These are phyloP conservation scores for Halichoeres trimaculatus DNA, from an alignment of 2,113 vertebrate genomes.

Conservation along the genomic window DNA sequence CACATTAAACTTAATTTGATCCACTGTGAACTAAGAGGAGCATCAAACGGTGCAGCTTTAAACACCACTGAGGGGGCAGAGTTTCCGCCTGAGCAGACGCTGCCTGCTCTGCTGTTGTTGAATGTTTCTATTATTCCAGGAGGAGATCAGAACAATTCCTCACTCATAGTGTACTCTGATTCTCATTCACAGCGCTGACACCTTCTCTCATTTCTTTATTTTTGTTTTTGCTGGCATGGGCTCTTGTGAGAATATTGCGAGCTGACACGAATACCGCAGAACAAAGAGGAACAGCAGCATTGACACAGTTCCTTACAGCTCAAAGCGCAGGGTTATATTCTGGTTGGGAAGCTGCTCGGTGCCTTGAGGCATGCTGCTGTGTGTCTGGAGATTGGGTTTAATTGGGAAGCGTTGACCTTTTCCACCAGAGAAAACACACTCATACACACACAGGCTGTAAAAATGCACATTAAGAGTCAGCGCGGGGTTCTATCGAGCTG, in stretches of 20 bases:
- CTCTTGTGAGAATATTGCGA: constrained; percentile 26
- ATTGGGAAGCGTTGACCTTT: constrained; percentile 73
- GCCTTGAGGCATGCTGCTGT: constrained; percentile 28
- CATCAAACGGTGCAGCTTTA: background rate
- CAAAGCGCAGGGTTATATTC: constrained; percentile 32
- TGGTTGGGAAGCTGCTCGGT: constrained; percentile 26
- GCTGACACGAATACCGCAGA: constrained; percentile 25
- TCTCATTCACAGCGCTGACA: background rate
- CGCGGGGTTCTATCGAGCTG: constrained; percentile 10
- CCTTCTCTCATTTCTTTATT: background rate
- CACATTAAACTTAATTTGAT: no score
- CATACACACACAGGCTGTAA: constrained; percentile 41
- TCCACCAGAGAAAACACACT: constrained; percentile 54
- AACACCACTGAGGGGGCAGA: background rate
- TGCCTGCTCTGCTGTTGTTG: background rate
- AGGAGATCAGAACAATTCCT: constrained; percentile 3
- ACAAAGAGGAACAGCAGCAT: constrained; percentile 18
- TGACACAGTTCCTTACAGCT: constrained; percentile 30
- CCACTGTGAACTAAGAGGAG: background rate
- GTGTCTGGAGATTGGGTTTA: constrained; percentile 53
- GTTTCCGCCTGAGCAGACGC: background rate
- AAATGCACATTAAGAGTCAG: constrained; percentile 46
- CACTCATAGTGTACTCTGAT: background rate
- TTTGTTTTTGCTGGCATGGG: constrained; percentile 1
- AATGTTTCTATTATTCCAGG: background rate